These are phyloP conservation scores for Meleagris gallopavo DNA, from an alignment of 2,113 vertebrate genomes.

Conservation along the genomic window DNA sequence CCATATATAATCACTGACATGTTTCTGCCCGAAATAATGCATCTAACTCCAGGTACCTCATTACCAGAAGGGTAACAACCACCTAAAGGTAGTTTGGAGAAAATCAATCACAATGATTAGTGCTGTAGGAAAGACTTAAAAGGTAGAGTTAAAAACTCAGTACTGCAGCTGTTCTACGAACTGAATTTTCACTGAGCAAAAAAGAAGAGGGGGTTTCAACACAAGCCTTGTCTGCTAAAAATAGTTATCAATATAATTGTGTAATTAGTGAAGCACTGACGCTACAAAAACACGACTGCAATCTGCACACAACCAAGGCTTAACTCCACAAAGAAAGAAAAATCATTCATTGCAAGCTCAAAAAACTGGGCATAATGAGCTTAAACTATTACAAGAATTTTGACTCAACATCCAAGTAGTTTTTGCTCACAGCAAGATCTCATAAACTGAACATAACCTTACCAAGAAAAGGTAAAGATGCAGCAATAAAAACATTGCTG, in stretches of 20 bases:
- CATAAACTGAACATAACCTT: neutral
- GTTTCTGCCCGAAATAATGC: slow-evolving; percentile 38
- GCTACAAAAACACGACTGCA: neutral
- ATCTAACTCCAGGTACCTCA: neutral
- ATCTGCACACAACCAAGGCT: neutral
- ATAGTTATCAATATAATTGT: neutral
- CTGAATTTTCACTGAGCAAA: neutral
- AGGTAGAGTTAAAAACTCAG: slow-evolving; percentile 20
- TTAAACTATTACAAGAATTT: slow-evolving; percentile 46
- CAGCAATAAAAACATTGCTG: neutral
- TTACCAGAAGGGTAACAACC: slow-evolving; percentile 6
- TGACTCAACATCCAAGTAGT: neutral
- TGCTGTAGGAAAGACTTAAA: slow-evolving; percentile 13
- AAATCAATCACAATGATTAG: slow-evolving; percentile 23
- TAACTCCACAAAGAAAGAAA: neutral
- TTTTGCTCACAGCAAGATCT: neutral
- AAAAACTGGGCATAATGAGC: neutral
- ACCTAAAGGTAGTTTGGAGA: slow-evolving; percentile 8
- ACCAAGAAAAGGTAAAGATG: neutral
- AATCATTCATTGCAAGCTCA: neutral
- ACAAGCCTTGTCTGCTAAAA: neutral
- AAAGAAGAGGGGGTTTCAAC: neutral
- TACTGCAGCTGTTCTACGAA: neutral
- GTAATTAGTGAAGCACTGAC: neutral
- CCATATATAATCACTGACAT: neutral